Percentiles rank a stretch among this genome's conserved stretches.
Evolutionary conservation across 1,140 invertebrate genomes (phyloP).

Genomic region (Halictus rubicundus): DNA sequence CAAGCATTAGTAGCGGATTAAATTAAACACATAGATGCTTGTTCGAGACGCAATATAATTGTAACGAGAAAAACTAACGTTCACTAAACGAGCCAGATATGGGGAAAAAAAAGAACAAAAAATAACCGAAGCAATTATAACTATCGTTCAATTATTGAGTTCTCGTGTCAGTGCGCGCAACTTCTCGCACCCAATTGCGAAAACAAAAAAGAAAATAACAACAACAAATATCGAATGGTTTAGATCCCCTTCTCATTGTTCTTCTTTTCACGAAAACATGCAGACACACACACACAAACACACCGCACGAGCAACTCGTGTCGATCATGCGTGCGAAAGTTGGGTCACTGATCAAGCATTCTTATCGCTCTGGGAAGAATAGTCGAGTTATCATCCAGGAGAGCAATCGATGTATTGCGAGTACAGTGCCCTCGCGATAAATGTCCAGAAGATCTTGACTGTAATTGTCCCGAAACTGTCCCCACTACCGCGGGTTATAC

Average conservation of each 20-base stretch:
- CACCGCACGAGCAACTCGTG: no score
- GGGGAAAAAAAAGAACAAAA: slow-evolving; percentile 30
- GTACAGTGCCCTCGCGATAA: no score
- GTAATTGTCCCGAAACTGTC: no score
- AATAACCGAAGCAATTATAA: slow-evolving; percentile 34
- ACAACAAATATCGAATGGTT: no score
- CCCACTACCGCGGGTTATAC: no score
- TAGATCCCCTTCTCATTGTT: no score
- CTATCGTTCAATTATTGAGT: slow-evolving; percentile 46
- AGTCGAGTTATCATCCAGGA: not conserved
- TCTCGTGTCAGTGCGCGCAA: slow-evolving; percentile 20
- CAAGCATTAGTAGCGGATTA: slow-evolving; percentile 42
- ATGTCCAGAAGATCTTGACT: no score
- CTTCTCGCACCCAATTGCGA: slow-evolving; percentile 24
- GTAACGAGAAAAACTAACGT: not conserved
- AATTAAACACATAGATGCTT: slow-evolving; percentile 43
- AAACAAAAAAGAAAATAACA: no score
- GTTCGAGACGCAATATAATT: slow-evolving; percentile 39
- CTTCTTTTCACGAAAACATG: not conserved
- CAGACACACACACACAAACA: no score
- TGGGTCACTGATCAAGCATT: slow-evolving; percentile 21
- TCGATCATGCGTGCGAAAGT: slow-evolving; percentile 18
- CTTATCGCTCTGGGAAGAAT: slow-evolving; percentile 28
- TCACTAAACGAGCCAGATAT: no score
- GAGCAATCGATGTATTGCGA: not conserved